Base-by-base conservation (phyloP, 2,797 vertebrate species). In the Falco columbarius region DNA sequence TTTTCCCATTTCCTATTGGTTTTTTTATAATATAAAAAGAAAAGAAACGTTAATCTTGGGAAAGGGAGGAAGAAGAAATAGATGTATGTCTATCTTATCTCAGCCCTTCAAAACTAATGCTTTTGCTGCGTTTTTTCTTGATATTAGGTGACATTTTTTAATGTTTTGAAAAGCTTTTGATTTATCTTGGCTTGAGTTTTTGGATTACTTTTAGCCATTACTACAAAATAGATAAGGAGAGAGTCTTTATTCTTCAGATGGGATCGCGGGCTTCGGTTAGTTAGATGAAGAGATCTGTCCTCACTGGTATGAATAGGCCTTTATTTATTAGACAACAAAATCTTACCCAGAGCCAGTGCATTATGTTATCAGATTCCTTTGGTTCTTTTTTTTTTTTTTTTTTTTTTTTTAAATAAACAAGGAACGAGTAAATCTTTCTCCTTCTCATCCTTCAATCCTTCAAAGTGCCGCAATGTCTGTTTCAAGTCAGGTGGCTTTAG, bases 401-500 rank as follows among this genome's bases (percentile, higher is more conserved):
- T 14, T 14, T 42, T 7, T 38, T 44, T 91, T 85, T 61, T 36
- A 21, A 71, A 56, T 82, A 73, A 95, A 36, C 40, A 67, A 44
- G 63, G 68, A 85, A 16, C 47, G 71, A 91, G 52, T 87, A 91
- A 94, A 91, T 89, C 87, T 93, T 85, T 70, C 32, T 80, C 16
- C 49, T 70, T 92, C 63, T 87, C 67, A 27, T 86, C 71, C 81
- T 80, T 77, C n/a, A 7, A 27, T 86, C 71, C 81, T 80, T 77
- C n/a, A 7, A 26, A 76, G 89, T 6, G 14, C 66, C 10, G 12
- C 89, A 85, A 76, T 24, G 42, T 32, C 86, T 70, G 36, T 24
- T 83, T 67, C 27, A 21, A 56, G 54, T 10, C 75, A 51, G 71
- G 75, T 75, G 44, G 67, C 67, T 29, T n/a, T 54, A 66, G 36